These are phyloP conservation scores for Sinotaia quadrata DNA, from an alignment of 2,888 invertebrate species.

Conservation along the genomic window DNA sequence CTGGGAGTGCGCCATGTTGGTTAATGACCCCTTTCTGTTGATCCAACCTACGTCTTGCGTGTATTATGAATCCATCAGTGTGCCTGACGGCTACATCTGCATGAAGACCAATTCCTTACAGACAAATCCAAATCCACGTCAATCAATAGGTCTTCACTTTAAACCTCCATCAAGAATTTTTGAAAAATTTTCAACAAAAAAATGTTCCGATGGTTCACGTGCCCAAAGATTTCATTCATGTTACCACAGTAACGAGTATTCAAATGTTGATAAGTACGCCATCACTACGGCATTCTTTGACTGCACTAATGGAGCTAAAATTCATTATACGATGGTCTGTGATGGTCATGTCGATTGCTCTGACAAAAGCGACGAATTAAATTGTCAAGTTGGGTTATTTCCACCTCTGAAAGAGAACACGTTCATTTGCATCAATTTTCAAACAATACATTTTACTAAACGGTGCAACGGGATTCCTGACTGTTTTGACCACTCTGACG, in stretches of 20 bases:
- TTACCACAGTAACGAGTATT: not conserved
- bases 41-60: not conserved
- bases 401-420: not conserved
- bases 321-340: conserved; percentile 14
- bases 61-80: not conserved
- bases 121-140: too few relatives aligned
- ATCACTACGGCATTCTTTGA: not conserved
- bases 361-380: conserved; percentile 13
- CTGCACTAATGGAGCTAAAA: not conserved
- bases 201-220: conserved; percentile 11
- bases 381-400: not conserved
- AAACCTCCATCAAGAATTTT: not conserved
- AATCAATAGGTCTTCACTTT: not conserved
- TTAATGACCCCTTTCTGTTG: not conserved
- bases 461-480: conserved; percentile 11
- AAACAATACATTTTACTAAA: not conserved
- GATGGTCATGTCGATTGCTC: conserved; percentile 20
- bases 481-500: conserved; percentile 19
- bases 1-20: conserved; percentile 10
- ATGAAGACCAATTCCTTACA: conserved; percentile 1
- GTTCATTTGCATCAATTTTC: conserved; percentile 9
- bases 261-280: not conserved
- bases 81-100: conserved; percentile 10
- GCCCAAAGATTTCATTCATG: conserved; percentile 20
- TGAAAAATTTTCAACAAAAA: conserved; percentile 14